A percentile compares a stretch with the other conserved stretches of the same genome.
Conservation (phyloP, 37 sponge, comb jelly and placozoan species). For the Halichondria panicea region DNA sequence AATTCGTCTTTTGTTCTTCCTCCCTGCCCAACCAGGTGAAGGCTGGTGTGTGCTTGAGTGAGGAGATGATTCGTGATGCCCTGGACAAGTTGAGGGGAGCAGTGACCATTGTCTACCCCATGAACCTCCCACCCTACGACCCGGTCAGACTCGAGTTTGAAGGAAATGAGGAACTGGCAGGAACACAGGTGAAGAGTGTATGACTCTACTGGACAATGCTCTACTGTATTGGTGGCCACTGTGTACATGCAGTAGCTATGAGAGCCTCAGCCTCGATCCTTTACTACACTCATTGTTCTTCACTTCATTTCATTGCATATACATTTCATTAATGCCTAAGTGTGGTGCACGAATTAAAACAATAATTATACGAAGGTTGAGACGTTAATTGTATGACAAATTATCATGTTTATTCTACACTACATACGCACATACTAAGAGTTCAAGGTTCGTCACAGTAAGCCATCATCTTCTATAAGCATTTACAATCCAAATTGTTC, state of each 20-base stretch:
- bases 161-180: constrained; percentile 85
- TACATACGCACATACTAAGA: too few species aligned
- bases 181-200: constrained; percentile 88
- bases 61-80: constrained; percentile 67
- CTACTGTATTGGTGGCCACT: background rate
- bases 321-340: background rate
- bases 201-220: too few species aligned
- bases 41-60: constrained; percentile 77
- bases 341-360: background rate
- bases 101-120: constrained; percentile 96
- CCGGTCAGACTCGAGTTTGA: constrained; percentile 94
- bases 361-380: too few species aligned
- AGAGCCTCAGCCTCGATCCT: too few species aligned
- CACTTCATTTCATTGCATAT: too few species aligned
- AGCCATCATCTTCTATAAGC: background rate
- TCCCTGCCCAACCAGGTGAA: constrained; percentile 66
- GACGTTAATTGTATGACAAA: too few species aligned
- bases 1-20: background rate
- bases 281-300: too few species aligned
- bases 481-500: too few species aligned
- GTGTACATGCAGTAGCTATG: too few species aligned
- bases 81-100: constrained; percentile 92
- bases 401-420: too few species aligned
- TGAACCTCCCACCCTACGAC: constrained; percentile 95
- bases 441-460: constrained; percentile 72